Percentiles rank a stretch among this genome's conserved stretches.
phyloP scores from a whole-genome alignment of 2,113 vertebrate species.

The Halichoeres trimaculatus region DNA sequence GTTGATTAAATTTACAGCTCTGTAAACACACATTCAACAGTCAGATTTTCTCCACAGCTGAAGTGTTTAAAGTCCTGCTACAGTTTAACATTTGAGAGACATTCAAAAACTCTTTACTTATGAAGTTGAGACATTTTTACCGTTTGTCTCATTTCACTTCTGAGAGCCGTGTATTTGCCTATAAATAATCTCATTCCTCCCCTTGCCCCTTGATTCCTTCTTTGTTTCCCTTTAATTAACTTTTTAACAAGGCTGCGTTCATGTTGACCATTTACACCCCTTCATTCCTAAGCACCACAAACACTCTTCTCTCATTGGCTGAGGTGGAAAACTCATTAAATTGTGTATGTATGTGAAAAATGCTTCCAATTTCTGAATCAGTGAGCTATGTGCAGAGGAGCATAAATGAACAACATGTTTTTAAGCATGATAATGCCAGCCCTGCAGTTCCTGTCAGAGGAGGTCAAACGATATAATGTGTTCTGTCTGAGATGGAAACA shows the following conservation, averaged over 20 bases:
- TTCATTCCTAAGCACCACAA: conserved; percentile 35
- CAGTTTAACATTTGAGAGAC: conserved; percentile 5
- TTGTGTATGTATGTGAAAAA: conserved; percentile 33
- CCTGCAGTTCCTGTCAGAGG: conserved; percentile 12
- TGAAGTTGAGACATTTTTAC: conserved; percentile 37
- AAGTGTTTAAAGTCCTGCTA: conserved; percentile 20
- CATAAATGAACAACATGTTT: conserved; percentile 69
- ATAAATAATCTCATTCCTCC: conserved; percentile 58
- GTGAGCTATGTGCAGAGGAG: conserved; percentile 54
- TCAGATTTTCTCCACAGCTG: conserved; percentile 22
- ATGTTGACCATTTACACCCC: conserved; percentile 67
- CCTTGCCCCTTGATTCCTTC: conserved; percentile 16
- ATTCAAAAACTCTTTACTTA: conserved; percentile 13
- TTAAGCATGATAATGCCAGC: conserved; percentile 59
- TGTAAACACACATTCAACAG: conserved; percentile 14
- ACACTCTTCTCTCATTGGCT: conserved; percentile 50
- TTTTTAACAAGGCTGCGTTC: conserved; percentile 82
- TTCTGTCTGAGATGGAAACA: conserved; percentile 50
- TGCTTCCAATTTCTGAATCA: conserved; percentile 61
- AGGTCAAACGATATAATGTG: conserved; percentile 60
- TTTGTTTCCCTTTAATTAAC: conserved; percentile 82
- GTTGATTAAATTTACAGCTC: conserved; percentile 40
- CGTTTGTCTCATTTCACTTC: conserved; percentile 42
- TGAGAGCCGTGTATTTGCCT: conserved; percentile 38
- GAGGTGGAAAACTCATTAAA: conserved; percentile 70